Evolutionary conservation across 2,113 vertebrate genomes (phyloP), one percentile per base, ranked within the genome.

Genomic region (Macrotus californicus): DNA sequence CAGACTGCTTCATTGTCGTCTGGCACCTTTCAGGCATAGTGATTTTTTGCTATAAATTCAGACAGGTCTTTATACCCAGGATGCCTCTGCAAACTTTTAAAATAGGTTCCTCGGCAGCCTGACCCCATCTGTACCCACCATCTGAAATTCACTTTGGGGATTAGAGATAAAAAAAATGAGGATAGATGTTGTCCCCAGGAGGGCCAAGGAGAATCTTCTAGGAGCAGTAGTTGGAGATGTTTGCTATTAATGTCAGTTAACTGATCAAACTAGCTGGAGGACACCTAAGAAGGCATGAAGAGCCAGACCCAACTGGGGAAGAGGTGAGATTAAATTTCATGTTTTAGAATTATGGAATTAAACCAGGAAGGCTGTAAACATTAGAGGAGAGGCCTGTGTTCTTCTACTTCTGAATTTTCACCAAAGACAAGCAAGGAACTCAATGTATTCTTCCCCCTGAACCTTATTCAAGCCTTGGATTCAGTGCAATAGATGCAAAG

Each of bases 11-110:
- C 48, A 10, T 15, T 39, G 66, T 81, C 86, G 77, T 81, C 75
- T 93, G 94, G 41, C 79, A 88, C 64, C 48, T 87, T 87, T 64
- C 24, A 48, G 64, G 59, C 56, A 50, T 31, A 72, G 26, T 54
- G 39, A 24, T 87, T 72, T 94, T 93, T 70, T 81, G 77, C 82
- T 93, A 56, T 86, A 89, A 96, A 50, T 82, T 72, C 66, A 93
- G 69, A 81, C n/a, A 75, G 59, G 15, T 90, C 46, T 87, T 91
- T 59, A 79, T 41, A 77, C 21, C 29, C 22, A 39, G 46, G 46
- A 72, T 70, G 36, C 0, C 1, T 86, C 61, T 87, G 75, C n/a
- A 81, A 89, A 92, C 54, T 70, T 94, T 92, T 94, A 70, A 87
- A 90, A 54, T 7, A 81, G 13, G 34, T 66, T 73, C 52, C 31